These are phyloP conservation scores for Pangasianodon hypophthalmus DNA, from an alignment of 2,113 vertebrate species.

Conservation along the genomic window DNA sequence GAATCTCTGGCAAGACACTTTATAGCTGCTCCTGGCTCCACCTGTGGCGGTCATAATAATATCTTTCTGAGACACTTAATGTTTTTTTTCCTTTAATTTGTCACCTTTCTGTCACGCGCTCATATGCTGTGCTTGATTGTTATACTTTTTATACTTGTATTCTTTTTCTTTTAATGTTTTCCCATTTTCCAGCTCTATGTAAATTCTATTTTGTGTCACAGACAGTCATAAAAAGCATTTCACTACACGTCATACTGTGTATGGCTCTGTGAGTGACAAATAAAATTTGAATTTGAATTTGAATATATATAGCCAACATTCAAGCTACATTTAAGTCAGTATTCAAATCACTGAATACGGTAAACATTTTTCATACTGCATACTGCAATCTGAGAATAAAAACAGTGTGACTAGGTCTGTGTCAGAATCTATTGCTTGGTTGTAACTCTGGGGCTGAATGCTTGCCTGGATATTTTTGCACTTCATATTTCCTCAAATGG, in stretches of 20 bases:
- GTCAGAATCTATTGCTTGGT: background rate
- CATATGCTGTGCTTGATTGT: too few relatives aligned
- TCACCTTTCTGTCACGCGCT: background rate
- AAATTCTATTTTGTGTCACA: too few relatives aligned
- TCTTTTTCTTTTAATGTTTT: too few relatives aligned
- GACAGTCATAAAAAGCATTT: too few relatives aligned
- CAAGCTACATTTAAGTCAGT: background rate
- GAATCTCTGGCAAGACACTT: background rate
- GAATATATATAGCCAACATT: too few relatives aligned
- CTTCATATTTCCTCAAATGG: slow-evolving; percentile 45
- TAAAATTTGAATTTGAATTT: too few relatives aligned
- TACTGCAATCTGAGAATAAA: background rate
- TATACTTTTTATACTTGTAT: too few relatives aligned
- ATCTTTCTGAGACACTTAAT: background rate
- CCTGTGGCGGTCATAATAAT: background rate
- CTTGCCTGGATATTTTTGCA: slow-evolving; percentile 35
- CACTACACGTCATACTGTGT: too few relatives aligned
- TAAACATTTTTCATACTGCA: background rate
- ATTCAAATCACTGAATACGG: background rate
- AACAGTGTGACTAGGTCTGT: background rate
- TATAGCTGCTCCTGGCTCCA: background rate
- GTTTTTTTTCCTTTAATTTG: background rate
- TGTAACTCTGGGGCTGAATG: slow-evolving; percentile 9
- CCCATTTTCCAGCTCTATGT: too few relatives aligned
- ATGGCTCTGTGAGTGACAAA: too few relatives aligned